phyloP scores from a whole-genome alignment of 1,140 invertebrate genomes.

The Drosophila kanapiae region DNA sequence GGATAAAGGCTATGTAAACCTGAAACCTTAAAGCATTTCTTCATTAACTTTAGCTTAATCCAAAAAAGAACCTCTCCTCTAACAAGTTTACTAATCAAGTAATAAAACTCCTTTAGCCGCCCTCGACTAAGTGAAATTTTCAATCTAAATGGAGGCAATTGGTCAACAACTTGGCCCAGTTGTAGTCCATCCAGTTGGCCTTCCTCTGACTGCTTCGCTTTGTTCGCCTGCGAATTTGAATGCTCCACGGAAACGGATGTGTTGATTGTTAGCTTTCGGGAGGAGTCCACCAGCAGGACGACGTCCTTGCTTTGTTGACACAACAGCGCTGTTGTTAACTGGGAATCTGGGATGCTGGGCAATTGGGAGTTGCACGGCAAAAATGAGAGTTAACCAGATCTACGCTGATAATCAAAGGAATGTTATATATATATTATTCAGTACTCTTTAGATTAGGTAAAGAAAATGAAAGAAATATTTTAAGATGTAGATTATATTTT shows the following conservation, averaged over 20 bases:
- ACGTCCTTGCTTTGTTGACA: constrained; percentile 51
- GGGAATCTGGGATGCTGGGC: constrained; percentile 8
- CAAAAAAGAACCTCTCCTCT: background rate
- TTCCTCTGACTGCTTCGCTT: constrained; percentile 20
- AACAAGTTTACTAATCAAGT: too few relatives aligned
- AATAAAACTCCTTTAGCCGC: background rate
- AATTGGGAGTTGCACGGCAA: constrained; percentile 11
- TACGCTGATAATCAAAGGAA: background rate
- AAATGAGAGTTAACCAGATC: background rate
- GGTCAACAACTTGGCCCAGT: constrained; percentile 57
- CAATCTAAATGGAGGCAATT: constrained; percentile 58
- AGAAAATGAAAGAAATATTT: background rate
- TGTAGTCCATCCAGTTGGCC: constrained; percentile 38
- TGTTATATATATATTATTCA: background rate
- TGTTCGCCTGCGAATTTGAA: constrained; percentile 50
- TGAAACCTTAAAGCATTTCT: background rate
- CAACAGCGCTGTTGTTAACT: constrained; percentile 38
- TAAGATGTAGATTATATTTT: background rate
- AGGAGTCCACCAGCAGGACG: constrained; percentile 30
- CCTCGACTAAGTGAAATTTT: constrained; percentile 40
- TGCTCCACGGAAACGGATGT: constrained; percentile 69
- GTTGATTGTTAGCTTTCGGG: constrained; percentile 60
- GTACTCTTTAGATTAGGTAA: background rate
- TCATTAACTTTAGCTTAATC: background rate
- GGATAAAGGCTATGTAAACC: too few relatives aligned